A percentile compares a stretch with the other conserved stretches of the same genome.
phyloP scores from a whole-genome alignment of 1,140 invertebrate species.

The Sminthurides bifidus region DNA sequence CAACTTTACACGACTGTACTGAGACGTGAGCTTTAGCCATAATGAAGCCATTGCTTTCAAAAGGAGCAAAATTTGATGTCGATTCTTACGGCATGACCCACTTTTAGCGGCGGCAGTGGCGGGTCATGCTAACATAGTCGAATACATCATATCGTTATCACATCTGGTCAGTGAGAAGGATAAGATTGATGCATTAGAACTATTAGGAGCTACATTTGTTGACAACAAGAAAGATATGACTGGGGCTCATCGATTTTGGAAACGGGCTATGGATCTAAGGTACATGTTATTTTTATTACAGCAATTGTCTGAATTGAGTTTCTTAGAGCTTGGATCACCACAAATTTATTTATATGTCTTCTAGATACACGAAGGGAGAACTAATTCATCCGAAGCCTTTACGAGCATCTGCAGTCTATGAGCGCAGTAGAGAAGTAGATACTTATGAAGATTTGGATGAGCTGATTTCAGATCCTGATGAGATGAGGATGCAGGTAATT shows the following conservation, averaged over 20 bases:
- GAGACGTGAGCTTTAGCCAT: conserved; percentile 88
- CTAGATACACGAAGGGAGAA: conserved; percentile 44
- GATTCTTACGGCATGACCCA: conserved; percentile 95
- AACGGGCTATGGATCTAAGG: conserved; percentile 72
- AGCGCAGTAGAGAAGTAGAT: conserved; percentile 68
- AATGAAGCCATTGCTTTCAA: conserved; percentile 72
- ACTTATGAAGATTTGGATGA: conserved; percentile 69
- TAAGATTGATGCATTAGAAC: conserved; percentile 77
- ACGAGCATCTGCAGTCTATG: conserved; percentile 62
- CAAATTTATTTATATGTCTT: conserved; percentile 6
- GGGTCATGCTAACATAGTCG: conserved; percentile 82
- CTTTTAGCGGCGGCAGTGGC: conserved; percentile 46
- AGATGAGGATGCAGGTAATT: conserved; percentile 77
- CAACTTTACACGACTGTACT: conserved; percentile 78
- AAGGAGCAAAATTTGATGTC: conserved; percentile 82
- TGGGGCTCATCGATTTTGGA: conserved; percentile 76
- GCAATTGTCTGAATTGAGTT: no score
- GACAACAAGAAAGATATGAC: conserved; percentile 91
- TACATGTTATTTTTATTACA: conserved; percentile 37
- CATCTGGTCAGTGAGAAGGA: conserved; percentile 60
- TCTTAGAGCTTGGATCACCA: no score
- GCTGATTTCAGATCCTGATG: conserved; percentile 78
- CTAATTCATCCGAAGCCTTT: conserved; percentile 53
- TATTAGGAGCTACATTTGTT: conserved; percentile 91
- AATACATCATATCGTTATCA: conserved; percentile 69